These are phyloP conservation scores for Paramuricea clavata DNA, from an alignment of 92 coral and sea anemone species.

Conservation along the genomic window DNA sequence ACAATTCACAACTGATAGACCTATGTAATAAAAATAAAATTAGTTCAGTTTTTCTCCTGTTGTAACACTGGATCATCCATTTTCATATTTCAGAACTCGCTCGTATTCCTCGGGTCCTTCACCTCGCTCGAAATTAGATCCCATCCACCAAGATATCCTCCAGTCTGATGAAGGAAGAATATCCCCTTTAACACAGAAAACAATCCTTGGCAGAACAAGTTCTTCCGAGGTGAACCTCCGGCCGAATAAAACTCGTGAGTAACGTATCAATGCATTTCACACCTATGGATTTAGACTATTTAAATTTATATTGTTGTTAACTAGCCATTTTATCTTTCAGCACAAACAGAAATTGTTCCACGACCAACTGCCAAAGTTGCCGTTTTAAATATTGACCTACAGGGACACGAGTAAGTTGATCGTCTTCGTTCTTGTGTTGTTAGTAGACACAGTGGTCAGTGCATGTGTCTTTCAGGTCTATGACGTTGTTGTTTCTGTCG, in stretches of 20 bases:
- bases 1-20: background rate
- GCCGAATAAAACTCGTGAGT: background rate
- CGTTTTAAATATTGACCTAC: constrained; percentile 30
- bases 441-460: no score
- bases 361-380: constrained; percentile 29
- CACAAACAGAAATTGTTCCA: background rate
- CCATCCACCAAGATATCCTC: background rate
- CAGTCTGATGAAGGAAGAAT: background rate
- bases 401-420: constrained; percentile 28
- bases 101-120: constrained; percentile 19
- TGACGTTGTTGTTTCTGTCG: no score
- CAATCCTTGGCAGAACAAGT: constrained; percentile 21
- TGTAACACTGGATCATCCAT: background rate
- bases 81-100: background rate
- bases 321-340: background rate
- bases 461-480: no score
- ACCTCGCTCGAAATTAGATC: background rate
- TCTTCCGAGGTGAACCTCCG: background rate
- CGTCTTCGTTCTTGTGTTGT: background rate
- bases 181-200: background rate
- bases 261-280: background rate
- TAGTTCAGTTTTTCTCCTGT: background rate
- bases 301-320: no score
- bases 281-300: no score
- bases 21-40: no score